These are phyloP conservation scores for Cydia pomonella DNA, from an alignment of 1,140 invertebrate species.

Conservation along the genomic window DNA sequence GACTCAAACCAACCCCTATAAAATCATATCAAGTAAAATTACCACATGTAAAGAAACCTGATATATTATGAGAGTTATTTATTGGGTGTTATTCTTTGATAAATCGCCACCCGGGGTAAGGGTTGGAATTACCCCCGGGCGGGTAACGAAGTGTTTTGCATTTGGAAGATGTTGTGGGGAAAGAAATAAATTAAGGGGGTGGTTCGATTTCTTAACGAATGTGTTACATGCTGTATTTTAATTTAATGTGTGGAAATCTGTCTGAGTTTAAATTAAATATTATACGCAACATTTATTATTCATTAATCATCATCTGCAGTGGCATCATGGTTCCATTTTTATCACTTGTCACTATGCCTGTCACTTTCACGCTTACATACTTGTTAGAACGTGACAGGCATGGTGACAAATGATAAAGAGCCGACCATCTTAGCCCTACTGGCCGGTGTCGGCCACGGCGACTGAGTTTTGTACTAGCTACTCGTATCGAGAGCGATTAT, in stretches of 20 bases:
- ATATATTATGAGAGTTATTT: constrained; percentile 24
- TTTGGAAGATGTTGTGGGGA: not conserved
- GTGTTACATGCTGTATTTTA: not conserved
- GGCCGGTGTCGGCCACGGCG: no score
- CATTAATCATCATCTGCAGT: no score
- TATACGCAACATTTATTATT: no score
- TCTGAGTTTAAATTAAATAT: no score
- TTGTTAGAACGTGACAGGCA: no score
- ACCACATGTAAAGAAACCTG: constrained; percentile 22
- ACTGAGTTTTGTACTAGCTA: no score
- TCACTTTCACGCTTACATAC: no score
- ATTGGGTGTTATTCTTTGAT: constrained; percentile 29
- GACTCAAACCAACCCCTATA: not conserved
- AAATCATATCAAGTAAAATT: not conserved
- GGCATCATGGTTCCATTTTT: no score
- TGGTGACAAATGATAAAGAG: no score
- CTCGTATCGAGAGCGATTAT: no score
- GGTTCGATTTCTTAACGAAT: constrained; percentile 4
- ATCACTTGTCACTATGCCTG: no score
- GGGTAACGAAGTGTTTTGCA: constrained; percentile 25
- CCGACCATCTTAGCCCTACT: no score
- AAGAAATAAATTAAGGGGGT: constrained; percentile 2
- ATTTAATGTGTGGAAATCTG: not conserved
- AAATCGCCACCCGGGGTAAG: constrained; percentile 27
- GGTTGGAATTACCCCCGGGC: constrained; percentile 14